These are phyloP conservation scores for Hiodon alosoides DNA, from an alignment of 2,113 vertebrate genomes.

Conservation along the genomic window DNA sequence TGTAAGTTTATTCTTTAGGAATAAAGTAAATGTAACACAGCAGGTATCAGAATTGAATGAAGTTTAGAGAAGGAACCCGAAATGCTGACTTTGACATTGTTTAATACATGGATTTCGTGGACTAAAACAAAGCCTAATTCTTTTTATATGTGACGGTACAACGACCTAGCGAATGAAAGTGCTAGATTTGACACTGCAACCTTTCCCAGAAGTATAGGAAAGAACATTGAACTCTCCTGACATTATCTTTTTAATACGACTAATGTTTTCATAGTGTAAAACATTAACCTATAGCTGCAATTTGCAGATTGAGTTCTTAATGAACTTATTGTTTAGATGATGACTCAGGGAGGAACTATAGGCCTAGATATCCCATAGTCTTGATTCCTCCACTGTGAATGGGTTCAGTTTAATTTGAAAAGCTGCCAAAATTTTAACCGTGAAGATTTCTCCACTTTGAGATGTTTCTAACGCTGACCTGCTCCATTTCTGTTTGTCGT, in stretches of 20 bases:
- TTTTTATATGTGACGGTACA: background rate
- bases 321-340: background rate
- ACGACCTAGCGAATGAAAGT: background rate
- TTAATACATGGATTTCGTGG: background rate
- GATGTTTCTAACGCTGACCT: background rate
- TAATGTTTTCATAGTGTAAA: conserved; percentile 6
- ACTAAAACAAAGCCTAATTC: background rate
- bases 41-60: background rate
- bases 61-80: background rate
- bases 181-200: background rate
- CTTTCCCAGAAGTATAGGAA: conserved; percentile 2
- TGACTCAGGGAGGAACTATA: too few species aligned
- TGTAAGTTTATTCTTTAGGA: background rate
- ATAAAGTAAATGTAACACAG: too few species aligned
- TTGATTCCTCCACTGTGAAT: too few species aligned
- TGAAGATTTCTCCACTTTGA: background rate
- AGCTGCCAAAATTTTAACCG: too few species aligned
- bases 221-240: conserved; percentile 23
- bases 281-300: conserved; percentile 24
- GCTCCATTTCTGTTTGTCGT: background rate
- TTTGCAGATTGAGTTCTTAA: conserved; percentile 7
- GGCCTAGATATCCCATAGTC: too few species aligned
- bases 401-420: too few species aligned
- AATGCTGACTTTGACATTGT: background rate
- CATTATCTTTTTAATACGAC: background rate